A percentile compares a stretch with the other conserved stretches of the same genome.
Conservation (phyloP, 2,797 vertebrate species). For the Prunella strophiata region DNA sequence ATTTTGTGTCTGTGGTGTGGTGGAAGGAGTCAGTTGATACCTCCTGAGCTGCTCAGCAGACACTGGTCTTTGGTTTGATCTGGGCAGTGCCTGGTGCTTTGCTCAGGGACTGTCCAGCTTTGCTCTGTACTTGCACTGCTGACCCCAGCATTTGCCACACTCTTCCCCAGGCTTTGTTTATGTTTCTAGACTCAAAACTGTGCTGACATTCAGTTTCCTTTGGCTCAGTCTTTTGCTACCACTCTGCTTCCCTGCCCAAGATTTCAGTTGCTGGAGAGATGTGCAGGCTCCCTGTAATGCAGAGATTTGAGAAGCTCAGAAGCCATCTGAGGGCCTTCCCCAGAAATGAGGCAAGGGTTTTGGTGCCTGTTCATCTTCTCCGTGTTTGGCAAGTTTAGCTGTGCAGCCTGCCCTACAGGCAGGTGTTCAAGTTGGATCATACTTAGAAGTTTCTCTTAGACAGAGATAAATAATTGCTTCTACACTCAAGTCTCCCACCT, state of each 20-base stretch:
- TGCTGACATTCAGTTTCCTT: background rate
- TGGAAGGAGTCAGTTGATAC: background rate
- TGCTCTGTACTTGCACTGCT: background rate
- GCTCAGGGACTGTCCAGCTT: background rate
- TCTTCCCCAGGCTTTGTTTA: background rate
- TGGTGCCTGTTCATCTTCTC: background rate
- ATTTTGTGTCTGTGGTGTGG: background rate
- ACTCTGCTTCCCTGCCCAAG: background rate
- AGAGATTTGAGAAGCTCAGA: background rate
- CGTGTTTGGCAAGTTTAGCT: background rate
- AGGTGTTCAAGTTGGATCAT: background rate
- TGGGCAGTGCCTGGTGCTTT: background rate
- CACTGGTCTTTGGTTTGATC: background rate
- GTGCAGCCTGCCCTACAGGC: background rate
- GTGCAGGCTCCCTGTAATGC: background rate
- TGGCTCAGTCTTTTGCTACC: background rate
- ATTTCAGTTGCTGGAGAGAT: background rate
- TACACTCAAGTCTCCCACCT: background rate
- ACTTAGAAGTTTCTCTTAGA: background rate
- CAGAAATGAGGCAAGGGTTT: background rate
- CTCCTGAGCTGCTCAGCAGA: background rate
- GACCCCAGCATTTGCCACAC: background rate
- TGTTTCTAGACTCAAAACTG: background rate
- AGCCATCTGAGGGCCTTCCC: background rate
- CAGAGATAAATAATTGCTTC: background rate